Base-by-base conservation (phyloP, 2,888 invertebrate genomes). In the Pemphredon lugubris region DNA sequence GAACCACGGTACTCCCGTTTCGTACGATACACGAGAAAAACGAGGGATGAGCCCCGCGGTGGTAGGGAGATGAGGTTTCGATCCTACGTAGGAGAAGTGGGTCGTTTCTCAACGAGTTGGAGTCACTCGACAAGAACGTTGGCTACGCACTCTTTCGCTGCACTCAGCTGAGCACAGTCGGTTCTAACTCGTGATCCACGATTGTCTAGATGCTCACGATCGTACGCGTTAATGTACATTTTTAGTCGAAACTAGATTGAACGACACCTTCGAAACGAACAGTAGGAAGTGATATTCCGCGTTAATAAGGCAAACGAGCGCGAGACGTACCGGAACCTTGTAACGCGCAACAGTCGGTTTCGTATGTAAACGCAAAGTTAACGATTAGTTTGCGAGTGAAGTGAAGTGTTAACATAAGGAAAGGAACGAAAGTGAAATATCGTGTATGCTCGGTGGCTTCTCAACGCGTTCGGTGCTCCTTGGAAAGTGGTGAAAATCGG, bases 51-150 rank as follows among this genome's bases (percentile, higher is more conserved):
- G 75, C 34, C 26, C 51, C 2, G 30, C 53, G 54, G 53, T 69
- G 58, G 80, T 79, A 79, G 83, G 83, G 85, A 82, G 83, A 76
- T 70, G 75, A 81, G 78, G 82, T 86, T 83, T 83, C 81, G 74
- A 82, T 81, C 70, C 73, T 37, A 69, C 67, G 55, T 55, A 71
- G 79, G 78, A 84, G 87, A 89, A 89, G 89, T 89, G 88, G 89
- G 89, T 88, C 89, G 88, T 86, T 87, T 84, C 85, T 86, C 87
- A 84, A 84, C 84, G 80, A 84, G 80, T 75, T 75, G 73, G 79
- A 84, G 84, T 84, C 84, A 81, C 86, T 87, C 84, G 86, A 77
- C 81, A 81, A 77, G 85, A 87, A 85, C 86, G 81, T 79, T 63
- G 81, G 73, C 76, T 81, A 86, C 84, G 83, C 85, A 87, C 86